These are phyloP conservation scores for Macrosoma leucophasiata DNA, from an alignment of 2,888 invertebrate genomes.

Conservation along the genomic window DNA sequence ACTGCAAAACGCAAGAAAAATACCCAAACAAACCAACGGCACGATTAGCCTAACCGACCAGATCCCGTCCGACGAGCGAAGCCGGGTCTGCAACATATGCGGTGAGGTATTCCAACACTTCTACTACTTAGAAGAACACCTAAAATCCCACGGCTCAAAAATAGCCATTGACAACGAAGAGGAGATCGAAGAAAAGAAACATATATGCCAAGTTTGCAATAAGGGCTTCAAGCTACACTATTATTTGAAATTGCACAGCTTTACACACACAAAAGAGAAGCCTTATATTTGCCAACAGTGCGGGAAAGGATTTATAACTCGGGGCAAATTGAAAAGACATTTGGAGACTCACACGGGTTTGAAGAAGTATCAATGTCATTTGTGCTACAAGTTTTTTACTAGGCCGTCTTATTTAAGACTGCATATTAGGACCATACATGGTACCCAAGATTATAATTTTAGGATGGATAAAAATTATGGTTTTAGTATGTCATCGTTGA, in stretches of 20 bases:
- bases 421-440: constrained; percentile 62
- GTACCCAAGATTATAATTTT: constrained; percentile 59
- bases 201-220: constrained; percentile 52
- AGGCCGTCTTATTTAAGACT: constrained; percentile 58
- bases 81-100: constrained; percentile 63
- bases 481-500: constrained; percentile 2
- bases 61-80: constrained; percentile 46
- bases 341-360: constrained; percentile 58
- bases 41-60: constrained; percentile 25
- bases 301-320: constrained; percentile 63
- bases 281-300: constrained; percentile 65
- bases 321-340: constrained; percentile 60
- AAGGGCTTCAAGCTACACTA: constrained; percentile 64
- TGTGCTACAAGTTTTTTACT: constrained; percentile 66
- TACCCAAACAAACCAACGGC: constrained; percentile 41
- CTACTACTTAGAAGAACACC: constrained; percentile 60
- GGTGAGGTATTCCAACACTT: constrained; percentile 65
- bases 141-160: constrained; percentile 58
- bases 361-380: constrained; percentile 64
- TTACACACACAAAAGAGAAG: constrained; percentile 63
- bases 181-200: constrained; percentile 49
- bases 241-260: constrained; percentile 59
- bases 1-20: constrained; percentile 57
- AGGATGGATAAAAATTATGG: constrained; percentile 26
- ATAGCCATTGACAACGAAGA: constrained; percentile 48